Evolutionary conservation across 2,797 vertebrate genomes (phyloP).

Genomic region (Melanotaenia nigrans): DNA sequence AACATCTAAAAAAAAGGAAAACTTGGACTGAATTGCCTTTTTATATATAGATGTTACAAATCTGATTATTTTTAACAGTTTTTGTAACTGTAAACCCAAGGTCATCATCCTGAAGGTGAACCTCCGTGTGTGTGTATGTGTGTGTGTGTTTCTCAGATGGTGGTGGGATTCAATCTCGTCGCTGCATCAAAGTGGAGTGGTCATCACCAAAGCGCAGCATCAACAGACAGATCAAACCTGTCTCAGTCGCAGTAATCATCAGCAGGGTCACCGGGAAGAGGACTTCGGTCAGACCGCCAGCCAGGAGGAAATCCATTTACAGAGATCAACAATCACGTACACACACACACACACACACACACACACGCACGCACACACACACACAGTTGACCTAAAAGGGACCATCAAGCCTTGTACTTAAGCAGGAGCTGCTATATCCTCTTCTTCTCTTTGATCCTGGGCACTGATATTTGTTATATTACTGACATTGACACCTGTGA

Average conservation of each 20-base stretch:
- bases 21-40: no score
- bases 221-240: conserved; percentile 60
- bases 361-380: neutral
- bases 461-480: conserved; percentile 42
- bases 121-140: conserved; percentile 22
- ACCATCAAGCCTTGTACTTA: conserved; percentile 20
- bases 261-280: conserved; percentile 45
- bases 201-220: conserved; percentile 71
- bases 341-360: neutral
- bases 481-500: conserved; percentile 27
- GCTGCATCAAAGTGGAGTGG: conserved; percentile 57
- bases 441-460: conserved; percentile 50
- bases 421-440: conserved; percentile 41
- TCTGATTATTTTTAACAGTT: no score
- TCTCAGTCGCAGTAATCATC: conserved; percentile 65
- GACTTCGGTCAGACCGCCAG: conserved; percentile 49
- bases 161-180: conserved; percentile 59
- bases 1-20: neutral
- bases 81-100: conserved; percentile 27
- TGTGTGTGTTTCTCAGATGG: conserved; percentile 42
- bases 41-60: no score
- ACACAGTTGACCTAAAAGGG: conserved; percentile 18
- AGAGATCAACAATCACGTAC: conserved; percentile 25
- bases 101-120: conserved; percentile 51
- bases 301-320: conserved; percentile 56